Base-by-base conservation (phyloP, 92 coral and sea anemone species). In the Actinostola sp. region DNA sequence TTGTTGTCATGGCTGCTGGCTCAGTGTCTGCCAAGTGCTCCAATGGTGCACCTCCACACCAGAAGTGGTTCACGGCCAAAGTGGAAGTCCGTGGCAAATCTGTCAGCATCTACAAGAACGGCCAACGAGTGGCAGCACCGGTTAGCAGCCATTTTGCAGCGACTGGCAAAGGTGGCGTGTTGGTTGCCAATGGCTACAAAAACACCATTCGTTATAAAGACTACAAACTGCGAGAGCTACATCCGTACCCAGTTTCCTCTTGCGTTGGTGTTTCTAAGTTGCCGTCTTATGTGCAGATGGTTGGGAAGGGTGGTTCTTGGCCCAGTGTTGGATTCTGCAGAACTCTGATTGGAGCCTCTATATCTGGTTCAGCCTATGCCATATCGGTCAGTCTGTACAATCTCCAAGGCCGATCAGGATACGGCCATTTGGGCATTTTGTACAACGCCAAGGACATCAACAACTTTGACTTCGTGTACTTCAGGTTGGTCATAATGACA, bases 181-280 rank as follows among this genome's bases (percentile, higher is more conserved):
- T 82, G 58, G 88, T 87, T 39, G 92, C 82, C 17, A 87, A 82
- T 72, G 92, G 92, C 25, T 87, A 87, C 78, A 57, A 19, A 16
- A 87, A 87, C 51, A 71, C 82, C 61, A 66, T 63, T 24, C 61
- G 82, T 65, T 87, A 53, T 62, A 77, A 55, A 58, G 72, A 85
- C 28, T 78, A 70, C 72, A 34, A 66, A 30, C 3, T 58, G 6
- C 23, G 29, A 24, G 8, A 29, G 10, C 31, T 58, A 2, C 29
- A 19, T 30, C 64, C 64, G n/a, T 24, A n/a, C 64, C 64, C 28
- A 15, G 28, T 29, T 14, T 15, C 28, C 6, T 58, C 64, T 27
- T 58, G 64, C 29, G 4, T 3, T 4, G 32, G 28, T 24, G 36
- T 30, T 15, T 2, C 8, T 6, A 58, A 24, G 31, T 14, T 8